phyloP scores from a whole-genome alignment of 2,888 invertebrate species.

The Rhodophaea formosa region DNA sequence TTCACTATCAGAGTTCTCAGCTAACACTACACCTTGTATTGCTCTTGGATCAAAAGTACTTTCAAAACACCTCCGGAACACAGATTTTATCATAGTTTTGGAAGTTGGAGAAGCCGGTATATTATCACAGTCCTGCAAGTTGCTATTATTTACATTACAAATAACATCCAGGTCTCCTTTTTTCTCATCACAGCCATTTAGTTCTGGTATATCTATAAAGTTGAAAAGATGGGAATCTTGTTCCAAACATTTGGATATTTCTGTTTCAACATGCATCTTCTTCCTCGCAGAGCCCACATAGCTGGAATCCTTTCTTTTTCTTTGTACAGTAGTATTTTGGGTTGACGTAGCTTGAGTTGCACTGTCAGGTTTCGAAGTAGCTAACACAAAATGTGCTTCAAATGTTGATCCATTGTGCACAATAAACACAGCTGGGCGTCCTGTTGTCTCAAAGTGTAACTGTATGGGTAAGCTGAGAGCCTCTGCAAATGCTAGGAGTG shows the following conservation, averaged over 20 bases:
- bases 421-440: slow-evolving; percentile 88
- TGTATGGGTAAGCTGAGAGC: slow-evolving; percentile 84
- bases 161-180: slow-evolving; percentile 15
- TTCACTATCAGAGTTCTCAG: slow-evolving; percentile 87
- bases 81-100: slow-evolving; percentile 80
- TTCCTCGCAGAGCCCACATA: slow-evolving; percentile 49
- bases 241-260: slow-evolving; percentile 65
- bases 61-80: slow-evolving; percentile 88
- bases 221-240: slow-evolving; percentile 76
- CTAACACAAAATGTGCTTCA: slow-evolving; percentile 90
- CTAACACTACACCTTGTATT: slow-evolving; percentile 82
- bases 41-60: slow-evolving; percentile 84
- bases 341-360: slow-evolving; percentile 59
- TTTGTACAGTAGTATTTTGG: slow-evolving; percentile 60
- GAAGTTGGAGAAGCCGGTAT: slow-evolving; percentile 83
- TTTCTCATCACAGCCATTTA: slow-evolving; percentile 33
- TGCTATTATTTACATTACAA: slow-evolving; percentile 31
- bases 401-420: slow-evolving; percentile 87
- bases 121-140: slow-evolving; percentile 64
- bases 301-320: slow-evolving; percentile 51
- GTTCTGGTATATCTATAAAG: slow-evolving; percentile 63
- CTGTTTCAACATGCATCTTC: slow-evolving; percentile 62
- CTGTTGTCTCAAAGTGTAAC: slow-evolving; percentile 88
- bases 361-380: slow-evolving; percentile 85
- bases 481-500: slow-evolving; percentile 90